Evolutionary conservation across 1,140 invertebrate species (phyloP), one percentile per base, ranked within the genome.

Genomic region (Trichonephila clavipes): DNA sequence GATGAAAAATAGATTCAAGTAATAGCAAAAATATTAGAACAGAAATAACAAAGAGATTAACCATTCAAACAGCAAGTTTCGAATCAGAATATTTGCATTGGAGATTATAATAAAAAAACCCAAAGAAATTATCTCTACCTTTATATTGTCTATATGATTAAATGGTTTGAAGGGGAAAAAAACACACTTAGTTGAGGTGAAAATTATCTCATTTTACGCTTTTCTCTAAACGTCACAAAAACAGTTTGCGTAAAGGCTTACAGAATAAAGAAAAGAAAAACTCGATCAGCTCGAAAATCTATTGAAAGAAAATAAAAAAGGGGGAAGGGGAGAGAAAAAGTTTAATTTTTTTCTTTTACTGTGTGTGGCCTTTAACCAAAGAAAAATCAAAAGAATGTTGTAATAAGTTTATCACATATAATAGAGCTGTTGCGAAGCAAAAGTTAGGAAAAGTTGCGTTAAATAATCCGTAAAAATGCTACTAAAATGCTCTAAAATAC

Each of bases 111-210:
- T 5, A 34, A 34, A 77, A 34, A 28, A 77, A 72, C 28, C 24
- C 24, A 3, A 2, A 40, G 24, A 72, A 77, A 77, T 77, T 77
- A 77, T 77, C 72, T 77, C 16, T 24, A 69, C 72, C 7, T 77
- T 77, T 77, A 77, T 77, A 77, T 77, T 77, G 72, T 77, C 28
- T 34, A 34, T 77, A 77, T 40, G 72, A 40, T 77, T 77, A 77
- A 77, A 40, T 40, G 18, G 18, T 64, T 51, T 51, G 14, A 77
- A 40, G 7, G 28, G 28, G 12, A 4, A 34, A 34, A 66, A 69
- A 69, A 24, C 14, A 24, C 14, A 69, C 10, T 69, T n/a, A 14
- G 24, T 24, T 14, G n/a, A n/a, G 24, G 66, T 34, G 5, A 24
- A 64, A 64, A 64, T 64, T 64, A 64, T 64, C 16, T 64, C 62